Evolutionary conservation across 2,113 vertebrate genomes (phyloP), one percentile per base, ranked within the genome.

Genomic region (Butorides virescens): DNA sequence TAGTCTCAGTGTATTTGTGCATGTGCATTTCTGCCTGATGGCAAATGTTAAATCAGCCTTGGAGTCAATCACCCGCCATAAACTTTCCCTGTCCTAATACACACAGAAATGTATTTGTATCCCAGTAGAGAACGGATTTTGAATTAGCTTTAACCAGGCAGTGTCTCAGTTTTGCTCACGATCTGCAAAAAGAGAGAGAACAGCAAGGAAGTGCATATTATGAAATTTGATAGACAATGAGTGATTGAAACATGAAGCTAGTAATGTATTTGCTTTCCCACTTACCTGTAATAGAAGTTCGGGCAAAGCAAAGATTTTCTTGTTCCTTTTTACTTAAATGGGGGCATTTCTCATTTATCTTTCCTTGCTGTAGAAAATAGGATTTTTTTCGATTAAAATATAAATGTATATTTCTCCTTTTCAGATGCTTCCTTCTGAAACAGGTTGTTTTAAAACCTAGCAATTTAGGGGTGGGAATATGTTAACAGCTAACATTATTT

Each of bases 1-100:
- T 95, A 63, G 93, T 95, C 92, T 83, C 65, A 53, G 95, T 95
- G 72, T 96, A 92, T 97, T 97, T 98, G 94, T 96, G 97, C 97
- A 97, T 94, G 97, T 96, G 92, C 95, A 91, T 97, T 98, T 98
- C 97, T 98, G 96, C 97, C 97, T 97, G 96, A 97, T 96, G 92
- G 96, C 97, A 97, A 97, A 95, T 93, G 94, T 74, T 90, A 97
- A 95, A 93, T 97, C 95, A 97, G 84, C 96, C 97, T 97, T 89
- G 87, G 97, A 97, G 95, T 94, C 96, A 95, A 95, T 97, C 97
- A 97, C 86, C 94, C 42, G 4, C 96, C 87, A 71, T 96, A 95
- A 97, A 97, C 97, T 90, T 95, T 71, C 89, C 72, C 76, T 61
- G 8, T 75, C 76, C 56, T 32, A 86, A 85, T 67, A 44, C 13